phyloP scores from a whole-genome alignment of 2,888 invertebrate genomes.

The Bhutanitis thaidina region DNA sequence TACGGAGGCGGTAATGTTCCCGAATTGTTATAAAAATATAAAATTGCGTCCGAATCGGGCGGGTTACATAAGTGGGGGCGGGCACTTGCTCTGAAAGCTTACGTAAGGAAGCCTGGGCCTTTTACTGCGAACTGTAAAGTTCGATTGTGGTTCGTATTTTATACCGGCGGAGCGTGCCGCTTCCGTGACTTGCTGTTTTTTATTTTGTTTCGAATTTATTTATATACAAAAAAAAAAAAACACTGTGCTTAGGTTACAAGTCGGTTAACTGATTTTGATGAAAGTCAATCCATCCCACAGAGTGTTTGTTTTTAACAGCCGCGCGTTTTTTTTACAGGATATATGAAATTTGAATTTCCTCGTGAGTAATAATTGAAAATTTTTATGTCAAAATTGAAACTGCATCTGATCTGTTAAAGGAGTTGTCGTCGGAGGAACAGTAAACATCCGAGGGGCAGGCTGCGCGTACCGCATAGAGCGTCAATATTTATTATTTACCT shows the following conservation, averaged over 20 bases:
- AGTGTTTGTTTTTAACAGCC: too few species aligned
- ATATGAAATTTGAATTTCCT: background rate
- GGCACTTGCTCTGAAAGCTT: constrained; percentile 52
- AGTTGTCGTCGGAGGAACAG: background rate
- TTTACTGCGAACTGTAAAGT: constrained; percentile 25
- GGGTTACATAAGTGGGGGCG: constrained; percentile 72
- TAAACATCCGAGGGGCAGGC: constrained; percentile 25
- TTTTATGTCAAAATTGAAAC: background rate
- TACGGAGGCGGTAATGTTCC: background rate
- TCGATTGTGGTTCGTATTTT: constrained; percentile 35
- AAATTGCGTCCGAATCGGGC: constrained; percentile 36
- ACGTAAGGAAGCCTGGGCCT: constrained; percentile 64
- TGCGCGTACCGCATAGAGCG: constrained; percentile 35
- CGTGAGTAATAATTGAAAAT: too few species aligned
- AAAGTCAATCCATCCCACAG: too few species aligned
- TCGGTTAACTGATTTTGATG: too few species aligned
- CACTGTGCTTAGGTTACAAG: too few species aligned
- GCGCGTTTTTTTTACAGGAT: background rate
- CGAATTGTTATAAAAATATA: constrained; percentile 16
- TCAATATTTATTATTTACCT: constrained; percentile 77
- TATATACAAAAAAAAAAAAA: too few species aligned
- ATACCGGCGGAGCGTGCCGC: too few species aligned
- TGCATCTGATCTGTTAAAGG: background rate
- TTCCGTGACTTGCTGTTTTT: too few species aligned
- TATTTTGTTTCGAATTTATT: too few species aligned